Evolutionary conservation across 2,888 invertebrate genomes (phyloP).

Genomic region (Deroplatys truncata): DNA sequence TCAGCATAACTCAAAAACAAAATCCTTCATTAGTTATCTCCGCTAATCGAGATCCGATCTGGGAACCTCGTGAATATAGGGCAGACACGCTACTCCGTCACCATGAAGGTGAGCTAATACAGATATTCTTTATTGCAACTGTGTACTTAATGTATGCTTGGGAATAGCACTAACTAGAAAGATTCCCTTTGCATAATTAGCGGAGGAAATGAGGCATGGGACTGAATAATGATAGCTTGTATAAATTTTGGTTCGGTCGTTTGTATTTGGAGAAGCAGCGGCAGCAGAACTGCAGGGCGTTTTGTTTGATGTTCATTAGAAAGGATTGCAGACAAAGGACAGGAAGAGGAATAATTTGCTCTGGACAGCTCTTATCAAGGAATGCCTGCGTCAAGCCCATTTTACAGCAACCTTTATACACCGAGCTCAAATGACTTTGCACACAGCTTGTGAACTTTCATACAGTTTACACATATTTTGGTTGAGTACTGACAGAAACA

Average conservation of each 20-base stretch:
- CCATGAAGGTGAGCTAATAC: too few relatives aligned
- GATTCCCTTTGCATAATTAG: background rate
- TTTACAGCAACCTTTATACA: background rate
- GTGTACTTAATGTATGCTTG: too few relatives aligned
- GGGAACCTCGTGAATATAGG: too few relatives aligned
- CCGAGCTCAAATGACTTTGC: background rate
- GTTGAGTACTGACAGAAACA: too few relatives aligned
- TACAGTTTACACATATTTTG: too few relatives aligned
- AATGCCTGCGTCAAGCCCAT: too few relatives aligned
- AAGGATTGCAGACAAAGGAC: background rate
- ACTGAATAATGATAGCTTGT: background rate
- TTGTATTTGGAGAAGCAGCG: background rate
- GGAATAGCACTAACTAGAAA: background rate
- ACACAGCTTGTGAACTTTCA: too few relatives aligned
- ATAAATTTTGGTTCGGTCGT: background rate
- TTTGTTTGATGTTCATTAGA: background rate
- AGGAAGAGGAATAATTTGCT: background rate
- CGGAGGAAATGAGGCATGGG: background rate
- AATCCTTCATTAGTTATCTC: too few relatives aligned
- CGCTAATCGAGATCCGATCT: too few relatives aligned
- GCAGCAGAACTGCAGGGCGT: background rate
- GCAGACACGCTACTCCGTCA: too few relatives aligned
- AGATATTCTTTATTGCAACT: too few relatives aligned
- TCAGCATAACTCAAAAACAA: too few relatives aligned
- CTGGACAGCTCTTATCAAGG: background rate